Percentiles rank a stretch among this genome's conserved stretches.
phyloP scores from a whole-genome alignment of 2,113 vertebrate species.

The Thalassoma bifasciatum region DNA sequence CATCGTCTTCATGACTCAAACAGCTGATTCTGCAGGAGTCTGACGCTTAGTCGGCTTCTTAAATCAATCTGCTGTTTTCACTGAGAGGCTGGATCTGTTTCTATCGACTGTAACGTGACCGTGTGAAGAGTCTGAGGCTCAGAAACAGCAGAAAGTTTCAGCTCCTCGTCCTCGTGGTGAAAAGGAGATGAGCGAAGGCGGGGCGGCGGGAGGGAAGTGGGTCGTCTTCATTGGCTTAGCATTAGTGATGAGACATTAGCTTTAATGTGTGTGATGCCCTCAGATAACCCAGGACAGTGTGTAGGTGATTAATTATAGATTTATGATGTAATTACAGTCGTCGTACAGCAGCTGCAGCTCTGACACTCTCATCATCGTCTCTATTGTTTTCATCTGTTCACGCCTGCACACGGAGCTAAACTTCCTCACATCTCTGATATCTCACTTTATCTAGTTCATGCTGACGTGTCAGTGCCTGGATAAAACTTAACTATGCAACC shows the following conservation, averaged over 20 bases:
- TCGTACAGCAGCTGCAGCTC: not conserved
- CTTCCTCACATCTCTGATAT: not conserved
- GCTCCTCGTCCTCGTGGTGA: constrained; percentile 18
- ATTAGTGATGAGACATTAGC: constrained; percentile 57
- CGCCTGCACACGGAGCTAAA: not conserved
- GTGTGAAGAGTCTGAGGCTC: not conserved
- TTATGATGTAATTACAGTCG: not conserved
- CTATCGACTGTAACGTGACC: no score
- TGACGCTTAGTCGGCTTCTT: constrained; percentile 2
- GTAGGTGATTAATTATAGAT: constrained; percentile 26
- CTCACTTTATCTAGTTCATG: not conserved
- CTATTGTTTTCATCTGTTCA: not conserved
- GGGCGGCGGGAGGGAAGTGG: constrained; percentile 6
- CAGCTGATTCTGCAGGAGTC: constrained; percentile 4
- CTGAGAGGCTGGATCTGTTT: not conserved
- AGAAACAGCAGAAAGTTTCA: constrained; percentile 22
- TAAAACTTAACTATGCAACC: no score
- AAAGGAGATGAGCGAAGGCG: constrained; percentile 33
- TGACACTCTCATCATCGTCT: not conserved
- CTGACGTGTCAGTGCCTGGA: no score
- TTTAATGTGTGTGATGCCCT: constrained; percentile 7
- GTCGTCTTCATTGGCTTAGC: constrained; percentile 33
- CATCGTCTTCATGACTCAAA: constrained; percentile 6
- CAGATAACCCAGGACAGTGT: constrained; percentile 16
- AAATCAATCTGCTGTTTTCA: not conserved